Evolutionary conservation across 2,797 vertebrate species (phyloP).

Genomic region (Cuniculus paca): DNA sequence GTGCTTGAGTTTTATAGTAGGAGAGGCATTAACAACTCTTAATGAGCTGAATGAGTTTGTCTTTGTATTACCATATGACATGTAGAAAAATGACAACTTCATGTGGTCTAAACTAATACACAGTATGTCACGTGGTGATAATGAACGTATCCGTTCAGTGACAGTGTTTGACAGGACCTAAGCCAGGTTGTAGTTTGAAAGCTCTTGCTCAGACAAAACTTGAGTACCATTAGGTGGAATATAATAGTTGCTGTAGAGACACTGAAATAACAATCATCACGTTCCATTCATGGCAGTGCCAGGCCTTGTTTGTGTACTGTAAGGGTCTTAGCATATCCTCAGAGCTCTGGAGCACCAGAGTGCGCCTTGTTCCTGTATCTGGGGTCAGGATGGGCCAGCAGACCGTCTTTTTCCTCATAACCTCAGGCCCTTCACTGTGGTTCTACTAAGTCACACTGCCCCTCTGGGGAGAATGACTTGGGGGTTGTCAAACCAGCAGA

Average conservation of each 20-base stretch:
- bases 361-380: neutral
- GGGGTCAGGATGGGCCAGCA: neutral
- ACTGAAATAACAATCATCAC: neutral
- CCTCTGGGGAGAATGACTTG: neutral
- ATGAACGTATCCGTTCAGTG: neutral
- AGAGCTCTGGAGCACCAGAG: neutral
- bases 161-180: slow-evolving; percentile 47
- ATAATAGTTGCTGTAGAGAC: neutral
- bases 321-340: accelerated
- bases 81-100: slow-evolving; percentile 40
- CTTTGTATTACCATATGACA: neutral
- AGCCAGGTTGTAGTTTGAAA: slow-evolving; percentile 11
- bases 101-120: neutral
- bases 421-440: neutral
- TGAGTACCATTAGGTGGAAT: neutral
- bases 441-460: neutral
- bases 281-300: neutral
- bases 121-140: slow-evolving; percentile 17
- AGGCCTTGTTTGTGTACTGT: neutral
- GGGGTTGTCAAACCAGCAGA: neutral
- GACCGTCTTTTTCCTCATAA: neutral
- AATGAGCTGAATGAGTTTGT: neutral
- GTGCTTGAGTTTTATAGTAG: neutral
- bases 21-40: neutral
- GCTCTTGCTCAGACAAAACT: slow-evolving; percentile 23